Conservation (phyloP, 2,888 invertebrate species). For the Andricus curvator region DNA sequence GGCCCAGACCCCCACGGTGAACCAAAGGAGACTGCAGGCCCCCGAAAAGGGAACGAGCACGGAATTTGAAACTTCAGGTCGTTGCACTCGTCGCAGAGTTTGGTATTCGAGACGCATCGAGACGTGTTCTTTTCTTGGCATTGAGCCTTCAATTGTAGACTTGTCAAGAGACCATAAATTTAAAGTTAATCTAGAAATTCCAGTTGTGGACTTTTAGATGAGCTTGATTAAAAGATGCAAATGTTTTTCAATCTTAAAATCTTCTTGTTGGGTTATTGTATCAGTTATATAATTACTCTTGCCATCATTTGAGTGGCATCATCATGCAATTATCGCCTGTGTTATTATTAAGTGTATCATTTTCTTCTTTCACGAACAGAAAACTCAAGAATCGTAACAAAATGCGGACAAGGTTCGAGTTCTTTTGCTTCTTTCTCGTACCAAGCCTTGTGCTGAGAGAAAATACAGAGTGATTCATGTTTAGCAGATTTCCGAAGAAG, state of each 20-base stretch:
- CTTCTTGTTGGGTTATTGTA: no score
- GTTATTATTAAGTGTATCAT: constrained; percentile 31
- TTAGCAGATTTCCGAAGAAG: constrained; percentile 20
- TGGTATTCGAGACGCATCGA: constrained; percentile 9
- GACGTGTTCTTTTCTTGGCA: constrained; percentile 20
- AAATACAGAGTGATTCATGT: constrained; percentile 21
- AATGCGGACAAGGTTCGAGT: constrained; percentile 29
- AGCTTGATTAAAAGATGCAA: background rate
- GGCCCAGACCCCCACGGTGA: background rate
- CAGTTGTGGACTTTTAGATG: background rate
- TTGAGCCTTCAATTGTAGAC: background rate
- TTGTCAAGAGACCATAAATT: background rate
- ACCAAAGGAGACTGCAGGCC: constrained; percentile 1
- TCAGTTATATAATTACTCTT: background rate
- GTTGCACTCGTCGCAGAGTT: constrained; percentile 10
- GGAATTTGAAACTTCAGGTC: constrained; percentile 38
- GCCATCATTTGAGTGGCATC: background rate
- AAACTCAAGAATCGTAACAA: constrained; percentile 12
- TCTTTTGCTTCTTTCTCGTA: constrained; percentile 1
- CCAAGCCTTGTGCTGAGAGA: background rate
- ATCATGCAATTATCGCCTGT: background rate
- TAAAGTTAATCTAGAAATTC: background rate
- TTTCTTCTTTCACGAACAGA: background rate
- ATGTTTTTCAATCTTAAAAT: no score
- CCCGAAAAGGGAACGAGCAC: constrained; percentile 11